Percentiles rank a stretch among this genome's conserved stretches.
phyloP scores from a whole-genome alignment of 2,113 vertebrate genomes.

The Promerops cafer region DNA sequence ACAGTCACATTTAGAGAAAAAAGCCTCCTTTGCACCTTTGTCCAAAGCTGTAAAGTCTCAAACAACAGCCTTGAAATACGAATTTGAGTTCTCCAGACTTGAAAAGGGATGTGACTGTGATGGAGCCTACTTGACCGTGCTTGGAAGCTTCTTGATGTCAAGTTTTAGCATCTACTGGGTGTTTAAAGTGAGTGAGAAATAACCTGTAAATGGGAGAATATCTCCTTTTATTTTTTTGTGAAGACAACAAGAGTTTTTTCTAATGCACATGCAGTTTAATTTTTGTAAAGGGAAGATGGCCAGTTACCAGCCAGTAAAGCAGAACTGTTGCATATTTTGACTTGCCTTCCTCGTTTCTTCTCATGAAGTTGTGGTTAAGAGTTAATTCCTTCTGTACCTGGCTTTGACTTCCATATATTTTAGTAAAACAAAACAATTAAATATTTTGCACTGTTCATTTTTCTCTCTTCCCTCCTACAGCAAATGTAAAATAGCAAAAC shows the following conservation, averaged over 20 bases:
- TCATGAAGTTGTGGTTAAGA: constrained; percentile 9
- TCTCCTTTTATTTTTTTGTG: constrained; percentile 13
- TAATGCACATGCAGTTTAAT: constrained; percentile 35
- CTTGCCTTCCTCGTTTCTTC: constrained; percentile 16
- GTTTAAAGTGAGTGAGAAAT: not conserved
- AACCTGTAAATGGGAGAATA: not conserved
- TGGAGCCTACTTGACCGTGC: constrained; percentile 30
- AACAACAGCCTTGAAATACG: not conserved
- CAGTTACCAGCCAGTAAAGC: constrained; percentile 42
- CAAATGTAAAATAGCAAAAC: constrained; percentile 49
- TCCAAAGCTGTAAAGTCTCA: constrained; percentile 6
- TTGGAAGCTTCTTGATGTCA: constrained; percentile 27
- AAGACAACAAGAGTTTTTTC: constrained; percentile 36
- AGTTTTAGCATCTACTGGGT: constrained; percentile 2
- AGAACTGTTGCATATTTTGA: constrained; percentile 30
- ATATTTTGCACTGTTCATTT: constrained; percentile 73
- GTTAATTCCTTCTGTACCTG: constrained; percentile 15
- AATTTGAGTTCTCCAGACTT: not conserved
- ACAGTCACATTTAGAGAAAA: not conserved
- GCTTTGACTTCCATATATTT: constrained; percentile 51
- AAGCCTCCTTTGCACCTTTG: constrained; percentile 27
- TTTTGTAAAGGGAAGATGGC: constrained; percentile 47
- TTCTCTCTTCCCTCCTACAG: constrained; percentile 33
- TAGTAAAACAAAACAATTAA: constrained; percentile 53
- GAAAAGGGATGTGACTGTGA: constrained; percentile 4